Conservation (phyloP, 2,797 vertebrate species). For the Meriones psammophilus region DNA sequence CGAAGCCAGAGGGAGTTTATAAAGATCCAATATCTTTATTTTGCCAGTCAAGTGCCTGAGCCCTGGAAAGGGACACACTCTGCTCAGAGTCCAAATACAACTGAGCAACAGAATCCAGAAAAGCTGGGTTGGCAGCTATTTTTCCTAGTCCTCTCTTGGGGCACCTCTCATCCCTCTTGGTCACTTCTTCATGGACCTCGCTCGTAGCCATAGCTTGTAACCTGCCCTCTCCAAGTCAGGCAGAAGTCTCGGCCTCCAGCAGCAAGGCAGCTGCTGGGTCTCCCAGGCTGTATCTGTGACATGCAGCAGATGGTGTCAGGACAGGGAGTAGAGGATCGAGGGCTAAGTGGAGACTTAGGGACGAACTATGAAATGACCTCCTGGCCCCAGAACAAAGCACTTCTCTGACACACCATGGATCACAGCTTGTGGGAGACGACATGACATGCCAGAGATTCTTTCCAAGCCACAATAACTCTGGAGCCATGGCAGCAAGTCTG, state of each 20-base stretch:
- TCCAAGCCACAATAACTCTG: constrained; percentile 87
- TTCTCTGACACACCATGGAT: constrained; percentile 84
- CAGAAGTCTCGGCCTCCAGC: background rate
- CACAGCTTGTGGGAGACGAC: constrained; percentile 81
- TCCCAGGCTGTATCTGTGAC: constrained; percentile 9
- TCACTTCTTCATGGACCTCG: background rate
- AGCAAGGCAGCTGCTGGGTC: background rate
- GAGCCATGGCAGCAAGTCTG: constrained; percentile 81
- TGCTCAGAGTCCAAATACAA: background rate
- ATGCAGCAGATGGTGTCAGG: constrained; percentile 40
- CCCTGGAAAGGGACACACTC: background rate
- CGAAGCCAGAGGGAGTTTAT: background rate
- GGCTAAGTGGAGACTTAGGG: background rate
- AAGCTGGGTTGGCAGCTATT: background rate
- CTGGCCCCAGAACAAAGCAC: constrained; percentile 79
- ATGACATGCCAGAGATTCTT: constrained; percentile 88
- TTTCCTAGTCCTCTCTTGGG: background rate
- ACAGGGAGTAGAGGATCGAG: background rate
- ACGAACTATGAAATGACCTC: constrained; percentile 64
- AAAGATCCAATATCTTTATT: background rate
- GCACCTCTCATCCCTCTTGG: background rate
- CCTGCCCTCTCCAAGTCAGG: background rate
- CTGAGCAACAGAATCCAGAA: background rate
- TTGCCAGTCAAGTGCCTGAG: background rate
- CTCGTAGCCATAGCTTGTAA: fast-evolving